Evolutionary conservation across 2,888 invertebrate genomes (phyloP), one percentile per base, ranked within the genome.

Genomic region (Nematopogon swammerdamellus): DNA sequence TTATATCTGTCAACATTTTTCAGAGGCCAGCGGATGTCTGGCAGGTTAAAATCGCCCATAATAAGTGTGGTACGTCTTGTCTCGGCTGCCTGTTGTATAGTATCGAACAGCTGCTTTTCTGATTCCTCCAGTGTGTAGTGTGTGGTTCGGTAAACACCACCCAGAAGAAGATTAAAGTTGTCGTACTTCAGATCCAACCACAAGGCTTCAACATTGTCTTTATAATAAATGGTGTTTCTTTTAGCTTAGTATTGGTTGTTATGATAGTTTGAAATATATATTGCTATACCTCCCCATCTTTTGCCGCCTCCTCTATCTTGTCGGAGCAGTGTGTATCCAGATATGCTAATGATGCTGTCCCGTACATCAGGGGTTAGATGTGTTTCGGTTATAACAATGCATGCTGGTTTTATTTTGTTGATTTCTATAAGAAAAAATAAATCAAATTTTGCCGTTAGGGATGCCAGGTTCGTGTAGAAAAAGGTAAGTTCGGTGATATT

Each of bases 241-340:
- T 18, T 43, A 5, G 18, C 44, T n/a, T 43, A 43, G 5, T 43
- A 43, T 43, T 16, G 44, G 18, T 18, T 18, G 4, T 43, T 43
- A 11, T 43, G 44, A 18, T 18, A 44, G 44, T 44, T 44, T 18
- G 14, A 19, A 11, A 17, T 19, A 17, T 44, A 44, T 44, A 44
- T 44, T 19, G 44, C 44, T 44, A 44, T 17, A 19, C 44, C 44
- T 44, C 44, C 44, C 44, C 44, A 36, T 44, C 16, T 44, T 44
- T 44, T 44, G 6, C 44, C 44, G 3, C 17, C 44, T 6, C 44
- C 19, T 17, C 44, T 44, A 17, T 44, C 44, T 17, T 19, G 44
- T 19, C 44, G 44, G 19, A 44, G 16, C 19, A 44, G 18, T 44
- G 44, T 44, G 44, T 44, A 44, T 18, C 44, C 44, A 19, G 14